Evolutionary conservation across 37 sponge, comb jelly and placozoan genomes (phyloP).

Genomic region (Haliclona indistincta): DNA sequence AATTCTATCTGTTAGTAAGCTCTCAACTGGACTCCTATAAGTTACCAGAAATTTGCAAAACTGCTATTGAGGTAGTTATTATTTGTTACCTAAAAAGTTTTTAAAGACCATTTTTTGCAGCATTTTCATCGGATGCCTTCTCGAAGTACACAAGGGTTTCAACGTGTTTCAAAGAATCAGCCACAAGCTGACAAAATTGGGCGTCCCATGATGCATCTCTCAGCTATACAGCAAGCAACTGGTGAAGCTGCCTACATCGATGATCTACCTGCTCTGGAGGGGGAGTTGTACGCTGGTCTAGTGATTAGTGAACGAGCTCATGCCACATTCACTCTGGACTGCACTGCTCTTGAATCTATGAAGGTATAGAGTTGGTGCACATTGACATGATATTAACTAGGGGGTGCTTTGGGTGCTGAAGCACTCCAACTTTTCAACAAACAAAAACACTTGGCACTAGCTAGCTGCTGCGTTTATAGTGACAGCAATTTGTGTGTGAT

Average conservation of each 20-base stretch:
- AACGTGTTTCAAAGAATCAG: constrained; percentile 38
- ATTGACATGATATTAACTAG: no score
- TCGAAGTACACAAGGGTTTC: constrained; percentile 57
- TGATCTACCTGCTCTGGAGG: constrained; percentile 69
- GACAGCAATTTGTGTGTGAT: background rate
- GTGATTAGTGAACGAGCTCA: constrained; percentile 68
- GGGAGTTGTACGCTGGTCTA: constrained; percentile 77
- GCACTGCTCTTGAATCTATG: constrained; percentile 40
- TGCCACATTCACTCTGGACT: constrained; percentile 67
- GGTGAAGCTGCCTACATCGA: constrained; percentile 83
- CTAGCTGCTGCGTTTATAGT: no score
- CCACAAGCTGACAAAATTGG: constrained; percentile 50
- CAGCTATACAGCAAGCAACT: constrained; percentile 77
- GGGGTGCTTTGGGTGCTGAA: no score
- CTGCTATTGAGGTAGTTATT: no score
- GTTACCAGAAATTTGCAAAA: no score
- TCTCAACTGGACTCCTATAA: no score
- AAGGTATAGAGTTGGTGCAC: no score
- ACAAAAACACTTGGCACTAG: no score
- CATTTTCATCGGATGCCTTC: constrained; percentile 18
- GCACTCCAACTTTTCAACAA: no score
- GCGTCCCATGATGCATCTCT: constrained; percentile 76
- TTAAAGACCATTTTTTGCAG: background rate
- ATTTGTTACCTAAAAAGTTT: no score
- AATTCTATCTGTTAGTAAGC: constrained; percentile 77